Evolutionary conservation across 2,113 vertebrate genomes (phyloP), one percentile per base, ranked within the genome.

Genomic region (Okapia johnstoni): DNA sequence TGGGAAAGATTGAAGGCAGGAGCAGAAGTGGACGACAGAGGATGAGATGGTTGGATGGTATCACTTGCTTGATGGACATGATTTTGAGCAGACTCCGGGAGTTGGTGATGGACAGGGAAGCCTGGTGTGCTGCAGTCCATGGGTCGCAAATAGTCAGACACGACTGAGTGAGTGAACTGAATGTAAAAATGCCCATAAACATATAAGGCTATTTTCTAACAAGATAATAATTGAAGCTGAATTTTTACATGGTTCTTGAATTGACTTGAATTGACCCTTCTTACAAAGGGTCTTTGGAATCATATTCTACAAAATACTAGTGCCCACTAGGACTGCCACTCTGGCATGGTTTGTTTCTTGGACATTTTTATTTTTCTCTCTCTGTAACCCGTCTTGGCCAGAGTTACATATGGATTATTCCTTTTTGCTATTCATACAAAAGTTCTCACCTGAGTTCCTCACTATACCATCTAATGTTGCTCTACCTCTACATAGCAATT

Each of bases 1-100:
- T 60, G 17, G n/a, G 63, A 66, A n/a, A 36, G 33, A 36, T 66
- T 21, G 17, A 11, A 36, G 17, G 33, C 63, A 36, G 63, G 33
- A 36, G 4, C 2, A 66, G 14, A 66, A 66, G 63, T 8, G n/a
- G 33, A 66, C 0, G 0, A 36, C 33, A 66, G 63, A 66, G 33
- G 63, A 66, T 66, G 33, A 66, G 33, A 66, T 66, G 17, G n/a
- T 17, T 66, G 8, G 33, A 66, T 66, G 8, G 33, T 5, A 19
- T 66, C 33, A 66, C 33, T 2, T 8, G 17, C n/a, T 36, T 11
- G 63, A 66, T 66, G 63, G 63, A 36, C 33, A 66, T 10, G 63
- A 36, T 8, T 66, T 4, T 66, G 63, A 66, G 17, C 17, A 21
- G 17, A 5, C 33, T 66, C 63, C 0, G 0, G 33, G 63, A 36